Evolutionary conservation across 2,113 vertebrate genomes (phyloP), one percentile per base, ranked within the genome.

Genomic region (Suncus etruscus): DNA sequence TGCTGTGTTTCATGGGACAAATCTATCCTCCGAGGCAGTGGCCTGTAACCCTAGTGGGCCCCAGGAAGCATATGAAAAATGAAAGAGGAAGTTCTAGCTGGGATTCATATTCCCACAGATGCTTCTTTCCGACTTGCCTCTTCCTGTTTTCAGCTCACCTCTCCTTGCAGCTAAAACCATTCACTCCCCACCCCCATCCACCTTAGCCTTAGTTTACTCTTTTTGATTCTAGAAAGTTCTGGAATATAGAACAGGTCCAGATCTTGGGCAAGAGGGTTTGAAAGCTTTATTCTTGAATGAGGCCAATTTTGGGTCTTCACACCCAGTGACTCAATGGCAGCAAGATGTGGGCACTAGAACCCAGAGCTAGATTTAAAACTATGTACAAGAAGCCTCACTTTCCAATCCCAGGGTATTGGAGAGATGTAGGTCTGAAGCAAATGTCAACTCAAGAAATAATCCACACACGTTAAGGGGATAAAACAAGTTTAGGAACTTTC

Each of bases 161-260:
- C 15, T 32, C 48, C 31, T 25, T 18, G 6, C 6, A n/a, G 29
- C 82, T 58, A 31, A 83, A 92, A 66, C 22, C 47, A 39, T 18
- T 70, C 25, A 32, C 12, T 1, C 18, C 11, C n/a, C 50, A n/a
- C 15, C 73, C 73, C 9, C 16, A 54, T 32, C 5, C 72, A 16
- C 84, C 24, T n/a, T 39, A 29, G 16, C 24, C 48, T 32, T 2
- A 2, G 24, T 39, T 39, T 39, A 39, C 39, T 39, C 39, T 8
- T 63, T 73, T 61, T 63, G 45, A 24, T 54, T 82, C 47, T 73
- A 65, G 47, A 86, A 69, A 45, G 6, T 69, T 66, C 61, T 69
- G 24, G 84, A 25, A 24, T 65, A 27, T 47, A 90, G 27, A 82
- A 79, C 32, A 92, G 73, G n/a, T 90, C 50, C 74, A 70, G 50